Percentiles rank a stretch among this genome's conserved stretches.
phyloP scores from a whole-genome alignment of 1,140 invertebrate species.

The Adelges cooleyi region DNA sequence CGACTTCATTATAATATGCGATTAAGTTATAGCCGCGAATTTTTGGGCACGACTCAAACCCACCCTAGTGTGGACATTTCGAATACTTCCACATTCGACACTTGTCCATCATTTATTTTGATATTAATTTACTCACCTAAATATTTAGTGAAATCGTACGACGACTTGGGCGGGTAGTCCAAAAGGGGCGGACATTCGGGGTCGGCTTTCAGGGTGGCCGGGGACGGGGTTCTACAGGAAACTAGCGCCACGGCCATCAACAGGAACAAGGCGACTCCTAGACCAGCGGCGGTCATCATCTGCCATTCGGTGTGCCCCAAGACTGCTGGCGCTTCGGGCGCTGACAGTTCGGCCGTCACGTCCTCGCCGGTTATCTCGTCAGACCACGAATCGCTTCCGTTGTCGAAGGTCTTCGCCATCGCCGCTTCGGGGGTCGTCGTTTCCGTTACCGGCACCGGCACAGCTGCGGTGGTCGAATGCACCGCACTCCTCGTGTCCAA shows the following conservation, averaged over 20 bases:
- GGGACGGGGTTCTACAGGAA: neutral
- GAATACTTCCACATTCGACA: too few relatives aligned
- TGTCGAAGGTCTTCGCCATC: neutral
- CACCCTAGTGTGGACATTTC: too few relatives aligned
- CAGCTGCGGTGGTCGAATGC: slow-evolving; percentile 25
- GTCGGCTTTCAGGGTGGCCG: neutral
- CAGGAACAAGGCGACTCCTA: slow-evolving; percentile 19
- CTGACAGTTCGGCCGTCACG: slow-evolving; percentile 3
- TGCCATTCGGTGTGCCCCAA: slow-evolving; percentile 1
- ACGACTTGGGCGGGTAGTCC: neutral
- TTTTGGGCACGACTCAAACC: too few relatives aligned
- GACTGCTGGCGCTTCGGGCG: neutral
- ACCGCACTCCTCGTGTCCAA: slow-evolving; percentile 15
- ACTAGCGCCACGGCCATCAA: slow-evolving; percentile 12
- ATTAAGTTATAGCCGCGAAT: too few relatives aligned
- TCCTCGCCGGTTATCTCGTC: slow-evolving; percentile 29
- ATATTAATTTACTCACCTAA: slow-evolving; percentile 6
- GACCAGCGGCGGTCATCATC: slow-evolving; percentile 12
- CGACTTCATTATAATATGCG: too few relatives aligned
- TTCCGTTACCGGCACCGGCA: slow-evolving; percentile 22
- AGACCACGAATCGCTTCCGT: slow-evolving; percentile 7
- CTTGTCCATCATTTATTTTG: too few relatives aligned
- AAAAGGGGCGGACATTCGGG: slow-evolving; percentile 10
- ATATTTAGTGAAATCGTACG: neutral
- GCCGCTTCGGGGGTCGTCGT: slow-evolving; percentile 25